phyloP scores from a whole-genome alignment of 2,888 invertebrate species.

The Scaptomyza caliginosa region DNA sequence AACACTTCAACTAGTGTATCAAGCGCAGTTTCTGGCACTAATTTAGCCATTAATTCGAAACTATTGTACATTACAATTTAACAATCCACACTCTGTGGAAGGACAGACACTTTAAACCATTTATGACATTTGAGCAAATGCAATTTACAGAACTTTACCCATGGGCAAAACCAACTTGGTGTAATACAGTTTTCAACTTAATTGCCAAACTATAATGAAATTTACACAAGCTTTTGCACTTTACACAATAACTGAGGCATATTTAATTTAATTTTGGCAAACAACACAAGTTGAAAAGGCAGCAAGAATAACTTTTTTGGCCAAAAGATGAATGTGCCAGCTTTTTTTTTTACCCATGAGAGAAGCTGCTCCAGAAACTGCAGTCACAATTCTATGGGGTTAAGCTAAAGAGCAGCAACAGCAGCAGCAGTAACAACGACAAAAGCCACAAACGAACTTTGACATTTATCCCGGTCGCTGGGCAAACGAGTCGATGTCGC shows the following conservation, averaged over 20 bases:
- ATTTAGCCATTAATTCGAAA: neutral
- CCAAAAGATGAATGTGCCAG: conserved; percentile 38
- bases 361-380: conserved; percentile 31
- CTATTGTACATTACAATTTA: conserved; percentile 3
- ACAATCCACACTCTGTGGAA: conserved; percentile 7
- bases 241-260: conserved; percentile 41
- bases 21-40: no score
- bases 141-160: conserved; percentile 28
- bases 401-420: neutral
- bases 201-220: conserved; percentile 44
- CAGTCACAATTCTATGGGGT: conserved; percentile 16
- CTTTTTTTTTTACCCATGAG: conserved; percentile 34
- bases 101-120: conserved; percentile 9
- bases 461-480: conserved; percentile 41
- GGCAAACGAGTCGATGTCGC: neutral
- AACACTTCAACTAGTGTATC: no score
- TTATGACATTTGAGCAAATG: conserved; percentile 32
- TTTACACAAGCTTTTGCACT: conserved; percentile 43
- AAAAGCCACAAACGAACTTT: conserved; percentile 62
- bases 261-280: conserved; percentile 59
- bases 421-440: conserved; percentile 13
- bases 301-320: neutral
- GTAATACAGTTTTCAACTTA: conserved; percentile 24
- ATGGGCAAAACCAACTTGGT: neutral
- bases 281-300: conserved; percentile 30